Percentiles rank a stretch among this genome's conserved stretches.
phyloP scores from a whole-genome alignment of 2,113 vertebrate species.

The Balaenoptera acutorostrata region DNA sequence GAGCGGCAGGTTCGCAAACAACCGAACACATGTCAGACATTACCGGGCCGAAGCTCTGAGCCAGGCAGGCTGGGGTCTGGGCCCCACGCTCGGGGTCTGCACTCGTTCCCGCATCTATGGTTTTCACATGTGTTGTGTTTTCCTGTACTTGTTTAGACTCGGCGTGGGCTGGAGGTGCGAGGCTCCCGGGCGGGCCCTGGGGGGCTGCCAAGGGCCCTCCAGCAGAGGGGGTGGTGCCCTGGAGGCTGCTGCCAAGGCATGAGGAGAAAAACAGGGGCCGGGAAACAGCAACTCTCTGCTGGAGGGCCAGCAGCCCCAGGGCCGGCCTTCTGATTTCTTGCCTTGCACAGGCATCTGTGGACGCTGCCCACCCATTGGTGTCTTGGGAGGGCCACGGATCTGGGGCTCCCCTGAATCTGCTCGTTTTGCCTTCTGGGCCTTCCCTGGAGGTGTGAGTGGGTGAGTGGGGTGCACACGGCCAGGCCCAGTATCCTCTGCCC shows the following conservation, averaged over 20 bases:
- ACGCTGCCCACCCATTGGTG: not conserved
- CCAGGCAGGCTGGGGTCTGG: not conserved
- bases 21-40: not conserved
- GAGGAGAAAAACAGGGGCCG: not conserved
- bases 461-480: not conserved
- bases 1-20: not conserved
- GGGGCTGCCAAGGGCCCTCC: not conserved
- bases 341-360: not conserved
- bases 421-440: not conserved
- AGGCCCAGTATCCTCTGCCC: not conserved
- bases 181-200: not conserved
- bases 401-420: not conserved
- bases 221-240: not conserved
- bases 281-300: fast-evolving
- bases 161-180: not conserved
- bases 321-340: not conserved
- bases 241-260: not conserved
- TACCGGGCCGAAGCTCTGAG: not conserved
- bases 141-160: not conserved
- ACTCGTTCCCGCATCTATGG: not conserved
- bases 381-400: not conserved
- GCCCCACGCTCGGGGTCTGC: not conserved
- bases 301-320: not conserved
- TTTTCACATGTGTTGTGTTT: not conserved
- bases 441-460: not conserved